phyloP scores from a whole-genome alignment of 1,140 invertebrate genomes.

The Drosophila bipectinata region DNA sequence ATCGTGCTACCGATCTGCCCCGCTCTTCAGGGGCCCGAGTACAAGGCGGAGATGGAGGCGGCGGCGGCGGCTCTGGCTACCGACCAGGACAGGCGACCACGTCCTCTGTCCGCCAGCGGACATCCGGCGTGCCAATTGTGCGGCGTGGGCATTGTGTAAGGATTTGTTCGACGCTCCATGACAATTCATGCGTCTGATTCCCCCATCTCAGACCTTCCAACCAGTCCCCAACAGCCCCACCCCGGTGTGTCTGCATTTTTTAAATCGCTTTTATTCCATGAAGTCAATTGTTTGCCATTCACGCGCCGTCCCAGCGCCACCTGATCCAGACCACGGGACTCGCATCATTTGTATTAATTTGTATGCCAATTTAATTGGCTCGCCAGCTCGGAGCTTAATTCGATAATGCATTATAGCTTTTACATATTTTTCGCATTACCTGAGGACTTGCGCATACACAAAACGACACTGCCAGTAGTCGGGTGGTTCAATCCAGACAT shows the following conservation, averaged over 20 bases:
- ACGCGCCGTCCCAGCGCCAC: conserved; percentile 39
- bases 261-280: conserved; percentile 73
- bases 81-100: conserved; percentile 52
- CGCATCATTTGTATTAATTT: conserved; percentile 77
- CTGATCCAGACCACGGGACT: conserved; percentile 38
- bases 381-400: conserved; percentile 71
- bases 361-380: conserved; percentile 78
- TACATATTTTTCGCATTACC: conserved; percentile 54
- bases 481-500: conserved; percentile 5
- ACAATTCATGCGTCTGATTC: conserved; percentile 60
- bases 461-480: conserved; percentile 20
- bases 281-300: conserved; percentile 74
- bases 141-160: conserved; percentile 84
- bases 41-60: conserved; percentile 76
- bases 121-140: conserved; percentile 80
- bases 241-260: conserved; percentile 63
- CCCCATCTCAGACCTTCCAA: neutral
- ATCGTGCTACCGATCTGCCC: conserved; percentile 80
- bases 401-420: conserved; percentile 71
- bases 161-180: conserved; percentile 60
- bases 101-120: conserved; percentile 75
- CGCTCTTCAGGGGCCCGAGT: conserved; percentile 70
- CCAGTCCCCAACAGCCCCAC: neutral
- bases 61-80: conserved; percentile 50
- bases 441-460: conserved; percentile 39